Conservation (phyloP, 1,140 invertebrate genomes). For the Hyles euphorbiae region DNA sequence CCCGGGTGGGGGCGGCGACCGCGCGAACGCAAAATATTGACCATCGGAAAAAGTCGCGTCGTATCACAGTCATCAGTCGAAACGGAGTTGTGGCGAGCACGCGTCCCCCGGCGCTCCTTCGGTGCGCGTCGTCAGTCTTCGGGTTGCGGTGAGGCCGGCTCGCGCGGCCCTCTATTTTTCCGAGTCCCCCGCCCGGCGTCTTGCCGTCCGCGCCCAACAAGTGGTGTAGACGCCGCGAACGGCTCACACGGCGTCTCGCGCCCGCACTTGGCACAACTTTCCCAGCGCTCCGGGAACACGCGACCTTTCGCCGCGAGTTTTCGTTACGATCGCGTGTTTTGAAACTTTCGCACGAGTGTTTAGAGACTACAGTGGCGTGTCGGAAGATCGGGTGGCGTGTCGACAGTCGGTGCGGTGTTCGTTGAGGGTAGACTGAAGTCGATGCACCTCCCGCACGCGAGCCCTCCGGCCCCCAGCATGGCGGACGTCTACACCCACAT, state of each 20-base stretch:
- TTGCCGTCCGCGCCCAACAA: slow-evolving; percentile 68
- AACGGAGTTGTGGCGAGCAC: slow-evolving; percentile 69
- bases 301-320: slow-evolving; percentile 39
- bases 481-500: slow-evolving; percentile 83
- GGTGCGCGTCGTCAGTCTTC: slow-evolving; percentile 68
- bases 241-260: slow-evolving; percentile 61
- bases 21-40: slow-evolving; percentile 76
- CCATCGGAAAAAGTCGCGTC: slow-evolving; percentile 77
- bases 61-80: slow-evolving; percentile 76
- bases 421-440: slow-evolving; percentile 57
- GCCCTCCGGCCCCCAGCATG: slow-evolving; percentile 74
- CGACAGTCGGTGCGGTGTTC: slow-evolving; percentile 40
- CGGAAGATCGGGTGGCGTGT: slow-evolving; percentile 57
- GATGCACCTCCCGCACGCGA: slow-evolving; percentile 73
- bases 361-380: slow-evolving; percentile 52
- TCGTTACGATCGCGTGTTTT: slow-evolving; percentile 54
- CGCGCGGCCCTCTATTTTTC: slow-evolving; percentile 52
- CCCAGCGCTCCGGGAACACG: slow-evolving; percentile 40
- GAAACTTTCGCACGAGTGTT: slow-evolving; percentile 57
- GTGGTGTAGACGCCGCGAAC: slow-evolving; percentile 52
- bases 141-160: slow-evolving; percentile 62
- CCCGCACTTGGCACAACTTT: slow-evolving; percentile 64
- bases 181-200: slow-evolving; percentile 63
- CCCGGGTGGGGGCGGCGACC: slow-evolving; percentile 71
- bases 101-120: slow-evolving; percentile 63